Percentiles rank a stretch among this genome's conserved stretches.
These are phyloP conservation scores for Myrmecobius fasciatus DNA, from an alignment of 2,113 vertebrate genomes.

Conservation along the genomic window DNA sequence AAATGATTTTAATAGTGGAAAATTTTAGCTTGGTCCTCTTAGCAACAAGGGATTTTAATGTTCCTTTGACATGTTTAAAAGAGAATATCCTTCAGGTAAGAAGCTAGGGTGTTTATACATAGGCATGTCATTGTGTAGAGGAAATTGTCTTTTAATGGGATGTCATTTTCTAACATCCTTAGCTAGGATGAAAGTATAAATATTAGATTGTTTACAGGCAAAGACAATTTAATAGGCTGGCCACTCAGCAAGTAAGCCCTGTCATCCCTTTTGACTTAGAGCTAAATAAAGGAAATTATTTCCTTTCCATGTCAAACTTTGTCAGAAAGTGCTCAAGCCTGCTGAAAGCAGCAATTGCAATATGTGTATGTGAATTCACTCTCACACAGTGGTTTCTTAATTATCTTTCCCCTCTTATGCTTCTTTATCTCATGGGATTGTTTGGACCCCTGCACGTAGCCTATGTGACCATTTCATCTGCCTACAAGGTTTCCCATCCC, in stretches of 20 bases:
- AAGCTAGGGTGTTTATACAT: background rate
- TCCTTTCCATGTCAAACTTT: background rate
- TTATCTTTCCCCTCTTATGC: background rate
- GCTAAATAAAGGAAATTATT: conserved; percentile 20
- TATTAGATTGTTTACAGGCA: conserved; percentile 6
- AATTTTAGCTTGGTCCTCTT: background rate
- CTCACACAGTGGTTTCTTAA: background rate
- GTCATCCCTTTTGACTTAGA: conserved; percentile 12
- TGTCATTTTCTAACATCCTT: background rate
- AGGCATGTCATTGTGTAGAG: conserved; percentile 1
- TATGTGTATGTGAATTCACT: background rate
- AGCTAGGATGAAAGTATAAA: background rate
- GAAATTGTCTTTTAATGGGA: conserved; percentile 4
- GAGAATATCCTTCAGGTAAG: background rate
- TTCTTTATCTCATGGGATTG: background rate
- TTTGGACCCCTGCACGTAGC: background rate
- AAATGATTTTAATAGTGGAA: background rate
- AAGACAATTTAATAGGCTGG: background rate
- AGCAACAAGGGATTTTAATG: background rate
- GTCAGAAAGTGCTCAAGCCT: background rate
- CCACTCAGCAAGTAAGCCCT: background rate
- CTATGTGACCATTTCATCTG: background rate
- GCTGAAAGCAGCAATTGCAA: background rate
- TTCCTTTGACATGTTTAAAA: background rate
- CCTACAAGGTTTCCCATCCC: too few relatives aligned